Percentiles rank a stretch among this genome's conserved stretches.
Evolutionary conservation across 2,797 vertebrate species (phyloP).

Genomic region (Diplodus sargus): DNA sequence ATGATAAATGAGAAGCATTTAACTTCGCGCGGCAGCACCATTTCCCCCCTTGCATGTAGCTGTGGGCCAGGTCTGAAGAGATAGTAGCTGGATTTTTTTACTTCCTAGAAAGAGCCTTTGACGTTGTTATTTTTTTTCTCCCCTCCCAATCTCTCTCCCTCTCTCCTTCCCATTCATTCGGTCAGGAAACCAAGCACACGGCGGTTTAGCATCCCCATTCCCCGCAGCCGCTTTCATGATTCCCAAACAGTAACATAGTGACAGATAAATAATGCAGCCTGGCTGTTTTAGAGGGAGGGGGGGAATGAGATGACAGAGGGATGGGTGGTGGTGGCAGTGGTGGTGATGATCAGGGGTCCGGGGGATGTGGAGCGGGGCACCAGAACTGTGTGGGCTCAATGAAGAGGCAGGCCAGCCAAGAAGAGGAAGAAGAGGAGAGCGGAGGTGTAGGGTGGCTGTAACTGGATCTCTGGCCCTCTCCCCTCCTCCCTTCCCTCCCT

Average conservation of each 20-base stretch:
- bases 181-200: slow-evolving; percentile 40
- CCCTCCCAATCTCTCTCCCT: slow-evolving; percentile 3
- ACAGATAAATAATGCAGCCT: slow-evolving; percentile 73
- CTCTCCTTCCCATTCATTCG: slow-evolving; percentile 22
- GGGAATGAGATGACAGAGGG: slow-evolving; percentile 57
- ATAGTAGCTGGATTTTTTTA: slow-evolving; percentile 50
- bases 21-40: slow-evolving; percentile 15
- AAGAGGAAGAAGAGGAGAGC: slow-evolving; percentile 65
- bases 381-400: slow-evolving; percentile 55
- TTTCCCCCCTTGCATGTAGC: slow-evolving; percentile 11
- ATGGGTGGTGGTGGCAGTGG: background rate
- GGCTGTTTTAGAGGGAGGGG: slow-evolving; percentile 57
- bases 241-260: slow-evolving; percentile 66
- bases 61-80: slow-evolving; percentile 25
- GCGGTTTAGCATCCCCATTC: slow-evolving; percentile 44
- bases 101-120: slow-evolving; percentile 45
- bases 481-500: background rate
- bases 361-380: slow-evolving; percentile 21
- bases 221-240: slow-evolving; percentile 48
- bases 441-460: slow-evolving; percentile 76
- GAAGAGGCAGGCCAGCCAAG: slow-evolving; percentile 43
- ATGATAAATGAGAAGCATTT: slow-evolving; percentile 34
- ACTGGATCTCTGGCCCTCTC: slow-evolving; percentile 57
- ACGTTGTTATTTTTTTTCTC: slow-evolving; percentile 21
- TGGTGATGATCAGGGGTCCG: slow-evolving; percentile 15